These are phyloP conservation scores for Cygnus olor DNA, from an alignment of 2,797 vertebrate species.

Conservation along the genomic window DNA sequence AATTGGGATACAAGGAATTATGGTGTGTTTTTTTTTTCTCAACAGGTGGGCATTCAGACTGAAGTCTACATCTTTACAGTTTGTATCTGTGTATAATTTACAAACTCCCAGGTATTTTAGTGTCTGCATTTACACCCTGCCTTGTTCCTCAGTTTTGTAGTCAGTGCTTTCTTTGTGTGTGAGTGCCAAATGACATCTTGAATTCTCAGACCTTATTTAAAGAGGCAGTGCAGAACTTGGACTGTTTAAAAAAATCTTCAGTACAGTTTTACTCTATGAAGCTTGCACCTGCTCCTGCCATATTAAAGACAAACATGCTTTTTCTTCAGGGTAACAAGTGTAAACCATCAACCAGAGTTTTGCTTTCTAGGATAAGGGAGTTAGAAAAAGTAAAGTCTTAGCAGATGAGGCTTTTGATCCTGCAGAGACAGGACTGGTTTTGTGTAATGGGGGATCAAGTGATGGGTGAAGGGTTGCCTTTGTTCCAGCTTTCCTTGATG, in stretches of 20 bases:
- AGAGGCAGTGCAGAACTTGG: background rate
- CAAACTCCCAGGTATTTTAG: background rate
- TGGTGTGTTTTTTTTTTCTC: background rate
- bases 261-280: background rate
- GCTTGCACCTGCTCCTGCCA: background rate
- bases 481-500: background rate
- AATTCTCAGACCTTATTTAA: slow-evolving; percentile 2
- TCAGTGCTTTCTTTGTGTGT: background rate
- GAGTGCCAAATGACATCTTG: background rate
- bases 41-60: background rate
- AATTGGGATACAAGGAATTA: background rate
- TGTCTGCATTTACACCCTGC: background rate
- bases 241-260: background rate
- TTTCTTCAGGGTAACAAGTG: background rate
- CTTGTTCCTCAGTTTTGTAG: background rate
- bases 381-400: background rate
- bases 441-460: accelerated
- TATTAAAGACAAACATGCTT: background rate
- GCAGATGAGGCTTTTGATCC: background rate
- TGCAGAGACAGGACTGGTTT: background rate
- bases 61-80: background rate
- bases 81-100: background rate
- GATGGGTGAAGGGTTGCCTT: background rate
- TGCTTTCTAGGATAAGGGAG: background rate
- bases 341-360: background rate